These are phyloP conservation scores for Megaceryle alcyon DNA, from an alignment of 2,797 vertebrate species.

Conservation along the genomic window DNA sequence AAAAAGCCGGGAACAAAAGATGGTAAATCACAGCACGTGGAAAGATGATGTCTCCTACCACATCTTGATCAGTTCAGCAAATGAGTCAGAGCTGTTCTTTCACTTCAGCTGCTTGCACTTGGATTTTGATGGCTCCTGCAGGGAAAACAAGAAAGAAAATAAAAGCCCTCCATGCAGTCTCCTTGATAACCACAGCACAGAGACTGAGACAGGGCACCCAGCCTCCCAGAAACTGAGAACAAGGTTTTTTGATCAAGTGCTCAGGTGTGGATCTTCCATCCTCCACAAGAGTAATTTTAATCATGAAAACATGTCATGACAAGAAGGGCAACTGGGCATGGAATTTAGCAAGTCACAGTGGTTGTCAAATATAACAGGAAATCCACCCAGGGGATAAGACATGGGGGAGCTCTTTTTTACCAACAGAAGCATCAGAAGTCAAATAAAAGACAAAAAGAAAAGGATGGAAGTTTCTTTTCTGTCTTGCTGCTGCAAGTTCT, in stretches of 20 bases:
- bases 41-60: not conserved
- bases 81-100: not conserved
- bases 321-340: not conserved
- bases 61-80: fast-evolving
- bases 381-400: not conserved
- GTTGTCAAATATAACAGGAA: not conserved
- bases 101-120: not conserved
- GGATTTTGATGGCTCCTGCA: not conserved
- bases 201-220: not conserved
- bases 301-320: not conserved
- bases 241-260: not conserved
- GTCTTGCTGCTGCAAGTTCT: not conserved
- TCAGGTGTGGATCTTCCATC: not conserved
- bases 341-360: not conserved
- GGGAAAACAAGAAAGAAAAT: not conserved
- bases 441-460: not conserved
- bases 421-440: not conserved
- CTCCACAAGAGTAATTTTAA: not conserved
- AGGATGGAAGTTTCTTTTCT: not conserved
- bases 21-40: not conserved
- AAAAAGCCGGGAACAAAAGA: not conserved
- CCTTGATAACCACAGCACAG: not conserved
- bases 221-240: not conserved
- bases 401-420: fast-evolving
- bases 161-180: not conserved